These are phyloP conservation scores for Drosophila prolongata DNA, from an alignment of 2,888 invertebrate genomes.

Conservation along the genomic window DNA sequence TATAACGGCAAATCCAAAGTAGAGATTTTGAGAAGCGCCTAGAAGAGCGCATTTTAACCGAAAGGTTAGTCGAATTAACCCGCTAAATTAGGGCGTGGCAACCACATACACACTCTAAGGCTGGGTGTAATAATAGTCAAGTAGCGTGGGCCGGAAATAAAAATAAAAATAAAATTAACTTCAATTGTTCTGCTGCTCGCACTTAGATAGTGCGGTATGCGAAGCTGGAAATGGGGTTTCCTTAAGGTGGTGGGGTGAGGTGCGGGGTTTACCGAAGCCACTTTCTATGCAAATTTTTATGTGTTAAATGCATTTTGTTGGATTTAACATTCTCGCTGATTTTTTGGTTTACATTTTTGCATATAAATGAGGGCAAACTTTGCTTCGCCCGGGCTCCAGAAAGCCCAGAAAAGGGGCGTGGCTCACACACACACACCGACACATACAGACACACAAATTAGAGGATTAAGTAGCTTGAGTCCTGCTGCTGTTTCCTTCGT, in stretches of 20 bases:
- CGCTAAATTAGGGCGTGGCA: slow-evolving; percentile 27
- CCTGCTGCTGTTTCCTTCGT: slow-evolving; percentile 37
- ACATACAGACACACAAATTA: slow-evolving; percentile 65
- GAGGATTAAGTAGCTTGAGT: slow-evolving; percentile 78
- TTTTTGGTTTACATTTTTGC: slow-evolving; percentile 80
- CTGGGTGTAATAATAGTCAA: slow-evolving; percentile 18
- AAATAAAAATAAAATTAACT: slow-evolving; percentile 51
- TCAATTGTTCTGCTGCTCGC: slow-evolving; percentile 30
- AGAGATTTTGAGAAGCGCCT: not conserved
- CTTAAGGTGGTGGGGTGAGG: not conserved
- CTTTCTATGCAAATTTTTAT: slow-evolving; percentile 83
- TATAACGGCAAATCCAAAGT: no score
- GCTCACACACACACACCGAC: slow-evolving; percentile 7
- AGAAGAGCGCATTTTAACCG: not conserved
- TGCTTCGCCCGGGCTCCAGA: slow-evolving; percentile 18
- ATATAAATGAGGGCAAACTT: slow-evolving; percentile 73
- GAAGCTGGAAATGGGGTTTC: slow-evolving; percentile 2
- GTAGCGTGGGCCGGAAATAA: slow-evolving; percentile 35
- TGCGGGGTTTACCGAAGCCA: slow-evolving; percentile 69
- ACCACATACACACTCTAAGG: slow-evolving; percentile 18
- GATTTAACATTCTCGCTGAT: slow-evolving; percentile 82
- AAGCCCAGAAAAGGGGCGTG: slow-evolving; percentile 26
- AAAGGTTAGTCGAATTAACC: slow-evolving; percentile 10
- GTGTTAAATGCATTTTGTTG: slow-evolving; percentile 83
- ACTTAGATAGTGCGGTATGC: slow-evolving; percentile 24